Evolutionary conservation across 2,797 vertebrate genomes (phyloP).

Genomic region (Pterois miles): DNA sequence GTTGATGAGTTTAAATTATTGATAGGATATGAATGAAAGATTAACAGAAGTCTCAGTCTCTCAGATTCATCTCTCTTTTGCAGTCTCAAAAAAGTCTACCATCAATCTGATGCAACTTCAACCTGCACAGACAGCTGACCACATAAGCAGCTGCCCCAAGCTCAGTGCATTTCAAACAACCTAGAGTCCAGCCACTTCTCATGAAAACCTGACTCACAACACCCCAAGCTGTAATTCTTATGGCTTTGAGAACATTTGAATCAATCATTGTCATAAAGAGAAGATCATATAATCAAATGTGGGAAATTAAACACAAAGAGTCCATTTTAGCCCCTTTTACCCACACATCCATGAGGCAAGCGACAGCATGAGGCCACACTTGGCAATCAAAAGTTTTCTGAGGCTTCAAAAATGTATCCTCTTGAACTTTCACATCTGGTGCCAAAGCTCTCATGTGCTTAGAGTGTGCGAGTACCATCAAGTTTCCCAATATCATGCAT

Average conservation of each 20-base stretch:
- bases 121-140: too few relatives aligned
- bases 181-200: not conserved
- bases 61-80: not conserved
- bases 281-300: not conserved
- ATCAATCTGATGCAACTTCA: too few relatives aligned
- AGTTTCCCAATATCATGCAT: slow-evolving; percentile 1
- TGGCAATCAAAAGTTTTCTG: not conserved
- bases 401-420: slow-evolving; percentile 24
- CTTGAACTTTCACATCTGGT: slow-evolving; percentile 18
- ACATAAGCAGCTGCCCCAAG: too few relatives aligned
- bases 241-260: slow-evolving; percentile 1
- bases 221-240: not conserved
- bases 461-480: not conserved
- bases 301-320: not conserved
- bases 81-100: too few relatives aligned
- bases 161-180: not conserved
- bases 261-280: slow-evolving; percentile 1
- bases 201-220: not conserved
- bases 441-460: not conserved
- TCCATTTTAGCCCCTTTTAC: not conserved
- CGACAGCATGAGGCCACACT: not conserved
- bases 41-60: not conserved
- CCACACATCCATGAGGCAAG: not conserved
- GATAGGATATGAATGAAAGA: not conserved
- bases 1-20: not conserved